Evolutionary conservation across 2,797 vertebrate genomes (phyloP).

Genomic region (Mycteria americana): DNA sequence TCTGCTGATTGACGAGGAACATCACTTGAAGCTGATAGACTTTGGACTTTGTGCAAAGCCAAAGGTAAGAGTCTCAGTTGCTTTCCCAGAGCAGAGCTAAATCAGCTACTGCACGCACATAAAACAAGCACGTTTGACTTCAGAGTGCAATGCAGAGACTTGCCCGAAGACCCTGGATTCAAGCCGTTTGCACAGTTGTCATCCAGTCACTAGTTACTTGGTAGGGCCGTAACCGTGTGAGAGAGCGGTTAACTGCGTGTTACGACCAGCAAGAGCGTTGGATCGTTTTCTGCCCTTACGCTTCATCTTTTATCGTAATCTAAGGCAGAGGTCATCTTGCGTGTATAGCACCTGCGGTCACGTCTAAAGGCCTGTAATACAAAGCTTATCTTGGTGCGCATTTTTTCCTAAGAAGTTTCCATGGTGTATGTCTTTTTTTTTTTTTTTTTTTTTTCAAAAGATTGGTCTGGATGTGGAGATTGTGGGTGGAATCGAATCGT

Average conservation of each 20-base stretch:
- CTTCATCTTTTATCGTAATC: neutral
- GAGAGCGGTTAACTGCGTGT: neutral
- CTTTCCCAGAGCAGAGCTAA: neutral
- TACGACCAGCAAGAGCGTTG: neutral
- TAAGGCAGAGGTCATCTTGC: neutral
- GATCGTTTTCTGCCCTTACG: neutral
- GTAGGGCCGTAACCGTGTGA: neutral
- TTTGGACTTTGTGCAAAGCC: constrained; percentile 96
- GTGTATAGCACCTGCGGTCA: neutral
- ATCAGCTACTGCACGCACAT: accelerated
- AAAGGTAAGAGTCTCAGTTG: constrained; percentile 77
- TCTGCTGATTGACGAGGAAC: constrained; percentile 88
- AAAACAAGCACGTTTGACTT: neutral
- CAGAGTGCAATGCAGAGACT: neutral
- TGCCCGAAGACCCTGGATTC: neutral
- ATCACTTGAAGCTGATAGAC: constrained; percentile 94
- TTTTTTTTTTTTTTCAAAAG: neutral
- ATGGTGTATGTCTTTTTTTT: neutral
- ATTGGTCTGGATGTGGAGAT: neutral
- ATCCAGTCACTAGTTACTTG: neutral
- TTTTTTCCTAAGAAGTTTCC: neutral
- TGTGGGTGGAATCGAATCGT: neutral
- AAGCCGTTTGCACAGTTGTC: neutral
- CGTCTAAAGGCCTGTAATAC: neutral
- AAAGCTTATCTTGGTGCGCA: neutral